Percentiles rank a stretch among this genome's conserved stretches.
phyloP scores from a whole-genome alignment of 2,888 invertebrate species.

The Noctua comes region DNA sequence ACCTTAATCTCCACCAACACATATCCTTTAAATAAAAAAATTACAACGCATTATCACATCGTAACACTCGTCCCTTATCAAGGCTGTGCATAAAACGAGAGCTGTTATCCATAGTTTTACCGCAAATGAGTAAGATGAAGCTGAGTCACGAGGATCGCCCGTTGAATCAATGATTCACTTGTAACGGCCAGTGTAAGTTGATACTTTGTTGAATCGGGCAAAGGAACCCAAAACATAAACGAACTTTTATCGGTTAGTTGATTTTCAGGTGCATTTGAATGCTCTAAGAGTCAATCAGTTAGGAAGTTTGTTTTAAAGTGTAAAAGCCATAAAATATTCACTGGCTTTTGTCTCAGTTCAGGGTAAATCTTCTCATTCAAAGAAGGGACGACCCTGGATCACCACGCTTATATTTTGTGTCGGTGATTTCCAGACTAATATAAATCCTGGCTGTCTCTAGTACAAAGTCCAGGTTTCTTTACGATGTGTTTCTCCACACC shows the following conservation, averaged over 20 bases:
- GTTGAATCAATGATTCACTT: conserved; percentile 35
- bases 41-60: conserved; percentile 29
- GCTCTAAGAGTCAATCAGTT: no score
- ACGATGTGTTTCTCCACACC: neutral
- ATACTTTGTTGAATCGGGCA: neutral
- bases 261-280: neutral
- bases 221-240: neutral
- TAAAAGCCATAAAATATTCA: neutral
- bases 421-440: neutral
- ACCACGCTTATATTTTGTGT: neutral
- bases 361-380: neutral
- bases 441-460: neutral
- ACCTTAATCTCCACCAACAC: conserved; percentile 30
- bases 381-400: no score
- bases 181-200: conserved; percentile 7
- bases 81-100: conserved; percentile 69
- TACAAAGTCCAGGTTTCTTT: neutral
- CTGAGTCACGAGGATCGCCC: conserved; percentile 72
- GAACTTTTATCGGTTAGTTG: neutral
- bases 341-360: neutral
- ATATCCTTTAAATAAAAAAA: conserved; percentile 23
- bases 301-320: neutral
- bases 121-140: conserved; percentile 72
- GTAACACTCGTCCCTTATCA: conserved; percentile 60
- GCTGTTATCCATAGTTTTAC: conserved; percentile 72